A percentile compares a stretch with the other conserved stretches of the same genome.
phyloP scores from a whole-genome alignment of 2,888 invertebrate species.

The Formica aserva region DNA sequence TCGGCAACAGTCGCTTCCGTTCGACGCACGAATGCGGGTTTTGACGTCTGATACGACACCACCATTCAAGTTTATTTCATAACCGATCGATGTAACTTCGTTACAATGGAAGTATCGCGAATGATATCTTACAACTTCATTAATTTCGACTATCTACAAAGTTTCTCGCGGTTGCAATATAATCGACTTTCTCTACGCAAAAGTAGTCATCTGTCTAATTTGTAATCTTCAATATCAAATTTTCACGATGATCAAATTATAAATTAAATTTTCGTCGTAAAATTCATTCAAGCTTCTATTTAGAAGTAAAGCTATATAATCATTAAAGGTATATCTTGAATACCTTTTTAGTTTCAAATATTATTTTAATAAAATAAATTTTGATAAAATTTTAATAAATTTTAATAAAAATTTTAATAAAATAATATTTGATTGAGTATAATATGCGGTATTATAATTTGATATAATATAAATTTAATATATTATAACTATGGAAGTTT shows the following conservation, averaged over 20 bases:
- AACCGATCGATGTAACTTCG: constrained; percentile 7
- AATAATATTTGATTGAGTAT: too few species aligned
- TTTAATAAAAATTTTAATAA: too few species aligned
- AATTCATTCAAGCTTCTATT: background rate
- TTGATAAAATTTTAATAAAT: too few species aligned
- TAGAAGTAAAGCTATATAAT: background rate
- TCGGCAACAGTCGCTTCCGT: background rate
- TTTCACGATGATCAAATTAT: constrained; percentile 16
- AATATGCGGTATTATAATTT: too few species aligned
- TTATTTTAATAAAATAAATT: background rate
- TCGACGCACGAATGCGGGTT: background rate
- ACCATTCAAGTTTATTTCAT: constrained; percentile 4
- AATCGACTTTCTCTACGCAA: background rate
- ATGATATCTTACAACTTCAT: background rate
- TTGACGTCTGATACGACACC: background rate
- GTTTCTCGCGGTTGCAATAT: background rate
- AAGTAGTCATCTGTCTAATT: constrained; percentile 12
- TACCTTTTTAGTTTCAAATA: background rate
- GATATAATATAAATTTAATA: too few species aligned
- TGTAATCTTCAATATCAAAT: constrained; percentile 4
- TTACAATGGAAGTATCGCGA: constrained; percentile 18
- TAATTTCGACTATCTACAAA: background rate
- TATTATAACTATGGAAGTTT: background rate
- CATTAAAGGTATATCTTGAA: background rate
- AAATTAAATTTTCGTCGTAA: background rate